These are phyloP conservation scores for Leucoraja ocellata DNA, from an alignment of 2,797 vertebrate genomes.

Conservation along the genomic window DNA sequence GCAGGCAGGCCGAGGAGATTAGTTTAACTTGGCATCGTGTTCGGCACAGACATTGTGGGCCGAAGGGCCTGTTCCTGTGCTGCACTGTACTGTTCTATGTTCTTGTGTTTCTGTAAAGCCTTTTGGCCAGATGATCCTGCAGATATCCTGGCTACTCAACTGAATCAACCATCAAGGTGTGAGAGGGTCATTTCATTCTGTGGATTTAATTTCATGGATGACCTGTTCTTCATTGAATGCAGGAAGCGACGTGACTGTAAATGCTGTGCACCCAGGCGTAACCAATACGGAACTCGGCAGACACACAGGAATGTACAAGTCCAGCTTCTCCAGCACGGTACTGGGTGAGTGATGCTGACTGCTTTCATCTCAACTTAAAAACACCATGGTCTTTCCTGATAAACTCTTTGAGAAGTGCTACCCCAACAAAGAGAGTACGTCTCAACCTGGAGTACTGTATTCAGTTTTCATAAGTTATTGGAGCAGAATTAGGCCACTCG, in stretches of 20 bases:
- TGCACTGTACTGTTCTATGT: too few species aligned
- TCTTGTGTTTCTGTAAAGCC: not conserved
- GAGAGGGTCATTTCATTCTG: not conserved
- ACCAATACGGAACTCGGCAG: slow-evolving; percentile 72
- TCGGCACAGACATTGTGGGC: too few species aligned
- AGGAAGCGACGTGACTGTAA: slow-evolving; percentile 71
- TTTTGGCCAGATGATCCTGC: not conserved
- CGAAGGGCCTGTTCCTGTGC: too few species aligned
- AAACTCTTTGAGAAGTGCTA: not conserved
- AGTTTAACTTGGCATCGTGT: too few species aligned
- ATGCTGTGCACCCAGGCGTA: slow-evolving; percentile 72
- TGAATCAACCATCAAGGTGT: not conserved
- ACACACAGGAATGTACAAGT: slow-evolving; percentile 70
- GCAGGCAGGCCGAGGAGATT: too few species aligned
- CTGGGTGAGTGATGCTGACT: slow-evolving; percentile 56
- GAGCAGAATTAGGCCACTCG: too few species aligned
- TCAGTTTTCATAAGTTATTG: too few species aligned
- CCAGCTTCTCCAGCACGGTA: slow-evolving; percentile 62
- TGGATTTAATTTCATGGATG: not conserved
- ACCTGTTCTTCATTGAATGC: slow-evolving; percentile 35
- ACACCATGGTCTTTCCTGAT: not conserved
- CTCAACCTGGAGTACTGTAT: too few species aligned
- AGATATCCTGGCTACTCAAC: not conserved
- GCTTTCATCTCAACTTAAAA: not conserved
- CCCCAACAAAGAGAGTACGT: too few species aligned